Evolutionary conservation across 2,113 vertebrate species (phyloP).

Genomic region (Pycnonotus jocosus): DNA sequence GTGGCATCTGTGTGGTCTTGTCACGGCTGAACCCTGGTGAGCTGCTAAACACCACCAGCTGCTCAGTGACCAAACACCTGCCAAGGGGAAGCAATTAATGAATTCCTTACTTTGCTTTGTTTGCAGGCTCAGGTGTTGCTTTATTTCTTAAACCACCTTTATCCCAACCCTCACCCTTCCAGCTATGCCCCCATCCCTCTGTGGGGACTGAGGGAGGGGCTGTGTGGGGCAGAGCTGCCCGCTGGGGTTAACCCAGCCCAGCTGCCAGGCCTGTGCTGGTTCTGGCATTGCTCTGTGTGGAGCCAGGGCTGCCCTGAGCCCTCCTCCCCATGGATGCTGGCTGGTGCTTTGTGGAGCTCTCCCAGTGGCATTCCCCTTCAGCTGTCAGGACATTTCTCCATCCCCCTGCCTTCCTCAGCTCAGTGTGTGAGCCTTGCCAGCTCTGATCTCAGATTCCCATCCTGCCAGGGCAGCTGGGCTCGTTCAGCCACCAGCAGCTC

Average conservation of each 20-base stretch:
- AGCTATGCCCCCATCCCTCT: fast-evolving
- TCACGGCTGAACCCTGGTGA: fast-evolving
- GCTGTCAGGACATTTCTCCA: not conserved
- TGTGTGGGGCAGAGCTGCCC: not conserved
- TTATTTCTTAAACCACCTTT: not conserved
- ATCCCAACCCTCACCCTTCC: not conserved
- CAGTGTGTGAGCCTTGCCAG: not conserved
- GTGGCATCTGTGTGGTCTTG: not conserved
- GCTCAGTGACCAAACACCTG: not conserved
- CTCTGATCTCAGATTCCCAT: not conserved
- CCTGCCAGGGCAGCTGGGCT: conserved; percentile 24
- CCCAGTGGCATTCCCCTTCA: not conserved
- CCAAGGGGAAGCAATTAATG: not conserved
- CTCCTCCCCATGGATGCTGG: not conserved
- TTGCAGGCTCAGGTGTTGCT: not conserved
- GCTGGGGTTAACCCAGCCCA: not conserved
- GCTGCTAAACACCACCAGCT: not conserved
- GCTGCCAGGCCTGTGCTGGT: not conserved
- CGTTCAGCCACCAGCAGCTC: not conserved
- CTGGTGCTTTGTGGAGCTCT: not conserved
- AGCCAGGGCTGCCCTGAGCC: fast-evolving
- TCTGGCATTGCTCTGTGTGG: not conserved
- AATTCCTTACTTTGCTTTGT: not conserved
- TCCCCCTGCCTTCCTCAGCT: no score
- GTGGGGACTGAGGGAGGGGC: not conserved